Conservation (phyloP, 2,888 invertebrate genomes). For the Germaria angustata region DNA sequence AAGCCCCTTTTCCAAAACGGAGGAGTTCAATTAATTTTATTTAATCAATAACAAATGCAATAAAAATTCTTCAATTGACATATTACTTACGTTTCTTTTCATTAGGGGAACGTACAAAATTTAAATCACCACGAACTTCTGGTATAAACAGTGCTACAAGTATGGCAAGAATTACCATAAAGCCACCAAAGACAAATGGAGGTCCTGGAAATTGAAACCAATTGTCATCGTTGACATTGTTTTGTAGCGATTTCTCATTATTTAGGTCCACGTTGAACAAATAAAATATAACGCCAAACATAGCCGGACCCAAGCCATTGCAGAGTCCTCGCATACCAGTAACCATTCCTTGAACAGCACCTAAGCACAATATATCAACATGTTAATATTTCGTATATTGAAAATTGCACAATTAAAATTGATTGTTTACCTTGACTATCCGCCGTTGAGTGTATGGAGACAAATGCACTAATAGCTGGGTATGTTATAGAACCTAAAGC, state of each 20-base stretch:
- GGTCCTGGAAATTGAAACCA: conserved; percentile 87
- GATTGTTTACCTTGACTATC: conserved; percentile 91
- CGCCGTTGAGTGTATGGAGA: conserved; percentile 97
- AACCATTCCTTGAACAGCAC: conserved; percentile 97
- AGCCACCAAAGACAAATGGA: conserved; percentile 98
- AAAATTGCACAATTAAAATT: neutral
- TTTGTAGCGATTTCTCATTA: conserved; percentile 82
- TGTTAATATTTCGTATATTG: neutral
- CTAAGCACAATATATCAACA: conserved; percentile 73
- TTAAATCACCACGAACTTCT: conserved; percentile 82
- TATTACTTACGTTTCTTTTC: conserved; percentile 83
- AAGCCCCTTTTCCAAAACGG: conserved; percentile 81
- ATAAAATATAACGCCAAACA: conserved; percentile 99
- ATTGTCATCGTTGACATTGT: conserved; percentile 60
- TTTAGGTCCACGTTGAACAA: conserved; percentile 98
- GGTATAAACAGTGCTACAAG: conserved; percentile 94
- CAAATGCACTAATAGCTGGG: conserved; percentile 99
- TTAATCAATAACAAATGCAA: conserved; percentile 8
- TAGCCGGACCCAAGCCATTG: conserved; percentile 98
- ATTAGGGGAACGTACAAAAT: conserved; percentile 80
- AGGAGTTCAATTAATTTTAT: conserved; percentile 40
- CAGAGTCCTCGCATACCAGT: conserved; percentile 99
- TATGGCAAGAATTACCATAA: conserved; percentile 97
- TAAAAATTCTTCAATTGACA: neutral
- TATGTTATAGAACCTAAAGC: conserved; percentile 98